Conservation (phyloP, 37 sponge, comb jelly and placozoan species). For the Cladorhizidae sp. region DNA sequence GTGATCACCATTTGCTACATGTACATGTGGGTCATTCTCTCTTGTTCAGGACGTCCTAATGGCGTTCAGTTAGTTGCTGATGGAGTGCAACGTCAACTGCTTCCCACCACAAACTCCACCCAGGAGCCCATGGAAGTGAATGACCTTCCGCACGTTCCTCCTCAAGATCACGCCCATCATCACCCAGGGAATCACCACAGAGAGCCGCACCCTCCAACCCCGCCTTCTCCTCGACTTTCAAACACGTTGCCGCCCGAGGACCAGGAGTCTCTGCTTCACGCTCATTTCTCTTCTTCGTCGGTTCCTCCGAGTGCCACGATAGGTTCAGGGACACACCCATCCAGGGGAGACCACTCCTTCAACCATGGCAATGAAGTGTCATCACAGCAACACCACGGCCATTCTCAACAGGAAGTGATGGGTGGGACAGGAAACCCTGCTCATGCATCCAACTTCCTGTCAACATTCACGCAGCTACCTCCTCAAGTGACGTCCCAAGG, state of each 20-base stretch:
- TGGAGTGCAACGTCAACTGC: neutral
- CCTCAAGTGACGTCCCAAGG: neutral
- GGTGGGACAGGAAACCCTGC: neutral
- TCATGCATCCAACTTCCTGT: neutral
- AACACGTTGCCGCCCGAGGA: slow-evolving; percentile 13
- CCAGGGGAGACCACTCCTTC: neutral
- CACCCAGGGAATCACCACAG: too few species aligned
- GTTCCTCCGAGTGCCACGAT: neutral
- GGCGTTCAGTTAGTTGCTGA: slow-evolving; percentile 1
- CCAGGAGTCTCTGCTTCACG: slow-evolving; percentile 36
- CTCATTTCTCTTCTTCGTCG: slow-evolving; percentile 35
- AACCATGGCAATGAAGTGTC: neutral
- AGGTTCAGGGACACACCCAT: neutral
- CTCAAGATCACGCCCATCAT: neutral
- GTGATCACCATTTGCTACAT: too few species aligned
- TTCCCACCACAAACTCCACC: neutral
- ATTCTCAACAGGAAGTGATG: neutral
- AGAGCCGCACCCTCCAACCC: too few species aligned
- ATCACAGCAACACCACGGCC: neutral
- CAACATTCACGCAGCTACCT: slow-evolving; percentile 7
- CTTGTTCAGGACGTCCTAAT: slow-evolving; percentile 4
- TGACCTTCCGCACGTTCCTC: neutral
- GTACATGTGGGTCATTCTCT: neutral
- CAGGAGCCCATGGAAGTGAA: neutral
- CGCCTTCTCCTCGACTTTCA: too few species aligned